A percentile compares a stretch with the other conserved stretches of the same genome.
Conservation (phyloP, 2,797 vertebrate species). For the Cyclopterus lumpus region DNA sequence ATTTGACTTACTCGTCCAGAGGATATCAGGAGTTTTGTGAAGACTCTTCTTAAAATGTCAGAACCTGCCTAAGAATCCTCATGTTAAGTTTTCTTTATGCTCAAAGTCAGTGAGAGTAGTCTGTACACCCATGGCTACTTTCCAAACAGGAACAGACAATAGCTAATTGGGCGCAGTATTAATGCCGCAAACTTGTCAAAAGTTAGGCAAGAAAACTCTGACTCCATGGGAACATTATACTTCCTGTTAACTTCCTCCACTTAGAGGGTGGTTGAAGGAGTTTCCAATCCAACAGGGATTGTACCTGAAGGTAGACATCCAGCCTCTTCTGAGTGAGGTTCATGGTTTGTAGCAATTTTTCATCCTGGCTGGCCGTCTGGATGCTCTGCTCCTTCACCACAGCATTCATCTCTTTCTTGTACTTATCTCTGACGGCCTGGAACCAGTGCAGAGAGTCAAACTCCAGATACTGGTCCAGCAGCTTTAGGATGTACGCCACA, state of each 20-base stretch:
- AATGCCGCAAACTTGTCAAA: not conserved
- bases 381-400: constrained; percentile 95
- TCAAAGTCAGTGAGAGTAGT: not conserved
- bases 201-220: not conserved
- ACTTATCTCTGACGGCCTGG: constrained; percentile 97
- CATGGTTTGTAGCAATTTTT: constrained; percentile 97
- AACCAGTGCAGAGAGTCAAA: constrained; percentile 99
- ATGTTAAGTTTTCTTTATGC: not conserved
- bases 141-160: not conserved
- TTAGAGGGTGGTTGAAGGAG: not conserved
- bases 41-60: not conserved
- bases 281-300: not conserved
- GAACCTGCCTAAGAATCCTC: not conserved
- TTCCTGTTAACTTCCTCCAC: not conserved
- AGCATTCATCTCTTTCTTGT: constrained; percentile 92
- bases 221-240: not conserved
- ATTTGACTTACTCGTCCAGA: not conserved
- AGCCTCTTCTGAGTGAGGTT: constrained; percentile 98
- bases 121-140: not conserved
- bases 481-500: constrained; percentile 98
- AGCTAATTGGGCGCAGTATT: not conserved
- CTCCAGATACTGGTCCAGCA: constrained; percentile 98
- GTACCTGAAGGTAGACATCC: constrained; percentile 94
- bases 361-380: constrained; percentile 92
- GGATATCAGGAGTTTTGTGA: not conserved